phyloP scores from a whole-genome alignment of 2,888 invertebrate species.

The Meandrusa payeni region DNA sequence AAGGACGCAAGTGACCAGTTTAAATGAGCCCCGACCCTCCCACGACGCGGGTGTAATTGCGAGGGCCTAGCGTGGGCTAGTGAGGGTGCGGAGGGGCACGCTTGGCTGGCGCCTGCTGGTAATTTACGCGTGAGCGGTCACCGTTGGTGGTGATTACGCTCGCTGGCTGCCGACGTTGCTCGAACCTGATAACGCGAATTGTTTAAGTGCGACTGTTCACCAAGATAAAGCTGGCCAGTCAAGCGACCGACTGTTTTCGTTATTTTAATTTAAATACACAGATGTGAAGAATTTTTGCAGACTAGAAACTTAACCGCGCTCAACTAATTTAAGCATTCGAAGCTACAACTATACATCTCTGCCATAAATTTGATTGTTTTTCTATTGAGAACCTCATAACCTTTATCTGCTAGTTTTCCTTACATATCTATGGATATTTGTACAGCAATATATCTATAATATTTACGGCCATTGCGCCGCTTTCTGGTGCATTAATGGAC shows the following conservation, averaged over 20 bases:
- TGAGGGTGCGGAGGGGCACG: constrained; percentile 35
- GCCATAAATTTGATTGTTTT: no score
- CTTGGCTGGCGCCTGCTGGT: constrained; percentile 48
- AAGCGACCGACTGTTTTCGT: constrained; percentile 1
- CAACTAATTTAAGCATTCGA: no score
- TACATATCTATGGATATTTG: no score
- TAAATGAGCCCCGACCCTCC: constrained; percentile 37
- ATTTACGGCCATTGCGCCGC: no score
- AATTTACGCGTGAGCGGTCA: constrained; percentile 77
- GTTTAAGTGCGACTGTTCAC: constrained; percentile 24
- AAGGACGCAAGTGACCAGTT: constrained; percentile 58
- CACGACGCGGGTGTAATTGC: constrained; percentile 16
- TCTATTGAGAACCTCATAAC: no score
- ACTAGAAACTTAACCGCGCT: no score
- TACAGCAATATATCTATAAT: no score
- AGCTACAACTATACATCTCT: no score
- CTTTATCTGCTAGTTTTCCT: no score
- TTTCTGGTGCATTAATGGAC: no score
- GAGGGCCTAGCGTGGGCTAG: constrained; percentile 18
- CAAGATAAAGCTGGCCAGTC: constrained; percentile 19
- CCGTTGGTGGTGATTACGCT: constrained; percentile 70
- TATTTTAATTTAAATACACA: not conserved
- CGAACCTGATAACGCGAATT: constrained; percentile 57
- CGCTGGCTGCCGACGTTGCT: constrained; percentile 61
- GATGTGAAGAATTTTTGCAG: no score